Evolutionary conservation across 2,113 vertebrate genomes (phyloP), one percentile per base, ranked within the genome.

Genomic region (Montifringilla adamsi): DNA sequence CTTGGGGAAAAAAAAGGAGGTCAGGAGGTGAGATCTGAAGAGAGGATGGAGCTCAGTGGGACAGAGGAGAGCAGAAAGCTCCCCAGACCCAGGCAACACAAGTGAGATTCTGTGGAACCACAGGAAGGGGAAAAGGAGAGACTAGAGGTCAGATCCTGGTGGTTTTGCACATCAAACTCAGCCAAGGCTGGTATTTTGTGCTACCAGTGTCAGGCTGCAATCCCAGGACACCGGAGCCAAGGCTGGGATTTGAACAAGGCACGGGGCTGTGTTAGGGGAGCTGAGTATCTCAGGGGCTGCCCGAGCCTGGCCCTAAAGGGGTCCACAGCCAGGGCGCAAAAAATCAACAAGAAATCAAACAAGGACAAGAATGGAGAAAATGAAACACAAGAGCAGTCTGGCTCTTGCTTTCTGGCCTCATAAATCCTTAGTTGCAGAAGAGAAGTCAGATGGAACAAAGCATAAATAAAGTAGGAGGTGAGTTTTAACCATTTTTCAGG

Each of bases 41-140:
- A 92, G 92, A 96, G 95, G 95, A 93, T 97, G 96, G 81, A 93
- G 90, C 95, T 95, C 95, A 96, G 95, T 93, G 95, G 94, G 90
- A 93, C 4, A 50, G 89, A 92, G 79, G 69, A 85, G 90, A 95
- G 94, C 69, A 94, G 89, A 94, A 82, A 52, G 63, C 68, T 83
- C 87, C 75, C 83, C 80, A 90, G 88, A 85, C 82, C 6, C 8
- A 3, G 41, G 69, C 72, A 94, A 86, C 75, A 95, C 74, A 93
- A 95, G 92, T 28, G 81, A 94, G 93, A 96, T 87, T 77, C 94
- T 96, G 94, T 94, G 90, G 86, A 90, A 90, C 43, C 87, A 72
- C 88, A 95, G 94, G 94, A 97, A 95, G 70, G 91, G 90, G 91
- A 97, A 91, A 87, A 91, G 79, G 78, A 85, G 92, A 94, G 87